Percentiles rank a stretch among this genome's conserved stretches.
phyloP scores from a whole-genome alignment of 2,888 invertebrate species.

The Trimorus sp. region DNA sequence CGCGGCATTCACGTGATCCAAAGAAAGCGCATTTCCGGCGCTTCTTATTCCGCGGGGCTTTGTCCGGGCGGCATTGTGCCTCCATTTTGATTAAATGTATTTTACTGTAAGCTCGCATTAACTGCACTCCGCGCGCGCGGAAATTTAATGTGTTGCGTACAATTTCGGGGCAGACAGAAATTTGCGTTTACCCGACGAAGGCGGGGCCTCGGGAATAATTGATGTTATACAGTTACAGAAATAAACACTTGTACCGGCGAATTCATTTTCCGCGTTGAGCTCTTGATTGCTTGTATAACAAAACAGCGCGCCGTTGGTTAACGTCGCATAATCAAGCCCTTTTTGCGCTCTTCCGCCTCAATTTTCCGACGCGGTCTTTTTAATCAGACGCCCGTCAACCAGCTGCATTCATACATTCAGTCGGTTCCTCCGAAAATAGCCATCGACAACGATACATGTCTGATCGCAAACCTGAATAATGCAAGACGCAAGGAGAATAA shows the following conservation, averaged over 20 bases:
- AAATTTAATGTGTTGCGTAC: conserved; percentile 56
- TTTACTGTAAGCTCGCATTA: conserved; percentile 49
- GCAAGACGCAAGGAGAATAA: background rate
- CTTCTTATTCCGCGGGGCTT: conserved; percentile 44
- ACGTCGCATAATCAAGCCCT: no score
- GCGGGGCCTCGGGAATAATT: conserved; percentile 57
- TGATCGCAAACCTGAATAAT: conserved; percentile 6
- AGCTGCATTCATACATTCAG: no score
- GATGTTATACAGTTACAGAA: conserved; percentile 54
- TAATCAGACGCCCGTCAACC: no score
- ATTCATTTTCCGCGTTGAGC: conserved; percentile 15
- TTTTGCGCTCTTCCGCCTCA: no score
- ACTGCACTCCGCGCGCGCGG: conserved; percentile 47
- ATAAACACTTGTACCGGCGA: conserved; percentile 34
- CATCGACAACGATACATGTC: conserved; percentile 14
- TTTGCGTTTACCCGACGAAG: conserved; percentile 54
- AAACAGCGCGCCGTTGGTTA: background rate
- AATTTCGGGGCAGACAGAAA: conserved; percentile 59
- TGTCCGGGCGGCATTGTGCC: conserved; percentile 30
- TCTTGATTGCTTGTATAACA: conserved; percentile 17
- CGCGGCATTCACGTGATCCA: conserved; percentile 30
- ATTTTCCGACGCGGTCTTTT: no score
- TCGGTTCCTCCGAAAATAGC: no score
- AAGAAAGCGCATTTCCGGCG: conserved; percentile 48
- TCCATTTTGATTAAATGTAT: conserved; percentile 53